phyloP scores from a whole-genome alignment of 2,888 invertebrate genomes.

The Clepsis dumicolana region DNA sequence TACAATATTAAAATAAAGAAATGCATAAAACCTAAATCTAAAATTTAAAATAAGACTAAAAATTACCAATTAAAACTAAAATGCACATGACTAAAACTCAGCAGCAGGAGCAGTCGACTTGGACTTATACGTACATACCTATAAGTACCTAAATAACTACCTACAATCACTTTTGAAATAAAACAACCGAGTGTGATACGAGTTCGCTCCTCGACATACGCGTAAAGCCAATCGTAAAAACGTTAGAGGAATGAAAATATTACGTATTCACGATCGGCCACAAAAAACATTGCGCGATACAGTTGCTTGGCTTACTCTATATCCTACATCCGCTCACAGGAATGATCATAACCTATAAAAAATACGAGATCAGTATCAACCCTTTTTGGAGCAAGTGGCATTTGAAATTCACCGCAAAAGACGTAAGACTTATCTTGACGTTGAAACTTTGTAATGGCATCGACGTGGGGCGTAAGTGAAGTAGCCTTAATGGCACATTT shows the following conservation, averaged over 20 bases:
- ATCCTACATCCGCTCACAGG: background rate
- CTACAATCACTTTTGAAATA: background rate
- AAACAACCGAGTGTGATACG: background rate
- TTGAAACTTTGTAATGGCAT: constrained; percentile 68
- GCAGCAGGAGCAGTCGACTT: too few species aligned
- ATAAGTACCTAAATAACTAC: background rate
- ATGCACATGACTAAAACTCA: too few species aligned
- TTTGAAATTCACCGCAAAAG: constrained; percentile 50
- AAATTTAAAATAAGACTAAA: too few species aligned
- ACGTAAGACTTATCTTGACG: constrained; percentile 60
- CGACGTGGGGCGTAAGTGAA: constrained; percentile 64
- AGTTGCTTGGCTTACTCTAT: constrained; percentile 1
- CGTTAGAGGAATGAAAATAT: constrained; percentile 14
- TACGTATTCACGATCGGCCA: constrained; percentile 11
- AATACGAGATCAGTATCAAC: constrained; percentile 43
- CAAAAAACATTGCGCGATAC: constrained; percentile 22
- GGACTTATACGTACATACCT: background rate
- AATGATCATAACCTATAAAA: constrained; percentile 32
- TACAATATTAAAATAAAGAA: too few species aligned
- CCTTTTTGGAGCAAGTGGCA: constrained; percentile 49
- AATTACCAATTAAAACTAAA: too few species aligned
- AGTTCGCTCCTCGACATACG: background rate
- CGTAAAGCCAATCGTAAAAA: constrained; percentile 10
- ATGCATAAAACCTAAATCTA: too few species aligned
- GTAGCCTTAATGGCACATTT: constrained; percentile 58